phyloP scores from a whole-genome alignment of 2,797 vertebrate genomes.

The Dermochelys coriacea region DNA sequence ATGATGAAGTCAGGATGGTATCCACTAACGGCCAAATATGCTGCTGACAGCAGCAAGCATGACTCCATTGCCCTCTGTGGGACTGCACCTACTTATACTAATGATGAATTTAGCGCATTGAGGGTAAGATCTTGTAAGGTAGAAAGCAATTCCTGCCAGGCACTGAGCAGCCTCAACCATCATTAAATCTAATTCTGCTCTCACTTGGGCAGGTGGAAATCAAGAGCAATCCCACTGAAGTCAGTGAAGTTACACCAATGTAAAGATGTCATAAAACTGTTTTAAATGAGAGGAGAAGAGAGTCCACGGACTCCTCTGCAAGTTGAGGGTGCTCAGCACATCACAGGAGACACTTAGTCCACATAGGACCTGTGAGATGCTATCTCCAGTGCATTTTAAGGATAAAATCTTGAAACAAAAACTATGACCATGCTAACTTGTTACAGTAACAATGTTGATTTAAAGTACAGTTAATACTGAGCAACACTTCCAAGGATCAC shows the following conservation, averaged over 20 bases:
- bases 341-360: neutral
- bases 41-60: neutral
- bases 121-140: neutral
- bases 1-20: neutral
- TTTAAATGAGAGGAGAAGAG: neutral
- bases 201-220: neutral
- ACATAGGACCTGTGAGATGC: neutral
- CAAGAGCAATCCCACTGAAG: neutral
- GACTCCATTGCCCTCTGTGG: conserved; percentile 10
- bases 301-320: neutral
- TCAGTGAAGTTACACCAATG: neutral
- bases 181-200: neutral
- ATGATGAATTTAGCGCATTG: neutral
- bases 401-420: conserved; percentile 20
- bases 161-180: neutral
- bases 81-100: neutral
- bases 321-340: neutral
- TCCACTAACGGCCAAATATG: neutral
- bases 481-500: neutral
- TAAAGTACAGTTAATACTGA: neutral
- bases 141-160: neutral
- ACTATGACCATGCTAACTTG: neutral
- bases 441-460: neutral
- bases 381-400: conserved; percentile 47
- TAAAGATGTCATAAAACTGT: neutral